Evolutionary conservation across 53 echinoderm and acorn worm species (phyloP).

Genomic region (Apostichopus leukothele): DNA sequence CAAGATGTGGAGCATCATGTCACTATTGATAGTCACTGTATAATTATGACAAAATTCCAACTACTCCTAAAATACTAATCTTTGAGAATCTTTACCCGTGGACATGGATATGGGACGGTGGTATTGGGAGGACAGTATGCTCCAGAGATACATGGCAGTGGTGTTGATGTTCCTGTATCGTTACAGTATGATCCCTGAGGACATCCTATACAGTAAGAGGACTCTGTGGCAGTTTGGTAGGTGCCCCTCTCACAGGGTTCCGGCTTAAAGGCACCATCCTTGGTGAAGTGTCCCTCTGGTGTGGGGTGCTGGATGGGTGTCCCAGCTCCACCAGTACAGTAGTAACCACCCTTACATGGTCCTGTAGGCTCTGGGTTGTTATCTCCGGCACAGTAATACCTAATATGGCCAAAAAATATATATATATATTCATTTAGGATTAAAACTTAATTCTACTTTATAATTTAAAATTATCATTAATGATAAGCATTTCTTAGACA

Average conservation of each 20-base stretch:
- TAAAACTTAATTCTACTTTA: too few species aligned
- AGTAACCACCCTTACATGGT: conserved; percentile 87
- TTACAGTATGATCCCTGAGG: conserved; percentile 87
- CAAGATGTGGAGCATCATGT: too few species aligned
- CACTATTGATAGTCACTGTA: background rate
- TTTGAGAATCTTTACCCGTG: conserved; percentile 51
- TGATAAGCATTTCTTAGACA: too few species aligned
- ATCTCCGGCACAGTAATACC: conserved; percentile 98
- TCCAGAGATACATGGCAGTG: conserved; percentile 61
- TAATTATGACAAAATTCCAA: background rate
- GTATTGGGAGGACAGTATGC: conserved; percentile 83
- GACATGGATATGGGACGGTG: conserved; percentile 77
- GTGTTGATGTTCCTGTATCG: conserved; percentile 72
- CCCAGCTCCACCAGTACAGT: conserved; percentile 89
- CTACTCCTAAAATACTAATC: too few species aligned
- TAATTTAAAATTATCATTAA: too few species aligned
- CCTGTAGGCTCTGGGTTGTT: conserved; percentile 97
- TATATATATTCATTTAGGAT: too few species aligned
- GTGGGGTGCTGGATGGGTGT: conserved; percentile 71
- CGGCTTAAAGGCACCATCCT: conserved; percentile 84
- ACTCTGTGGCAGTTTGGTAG: conserved; percentile 82
- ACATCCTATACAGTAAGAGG: conserved; percentile 75
- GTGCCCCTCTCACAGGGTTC: conserved; percentile 90
- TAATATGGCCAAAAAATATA: background rate
- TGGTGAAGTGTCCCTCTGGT: conserved; percentile 85